Evolutionary conservation across 2,797 vertebrate species (phyloP), one percentile per base, ranked within the genome.

Genomic region (Picus viridis): DNA sequence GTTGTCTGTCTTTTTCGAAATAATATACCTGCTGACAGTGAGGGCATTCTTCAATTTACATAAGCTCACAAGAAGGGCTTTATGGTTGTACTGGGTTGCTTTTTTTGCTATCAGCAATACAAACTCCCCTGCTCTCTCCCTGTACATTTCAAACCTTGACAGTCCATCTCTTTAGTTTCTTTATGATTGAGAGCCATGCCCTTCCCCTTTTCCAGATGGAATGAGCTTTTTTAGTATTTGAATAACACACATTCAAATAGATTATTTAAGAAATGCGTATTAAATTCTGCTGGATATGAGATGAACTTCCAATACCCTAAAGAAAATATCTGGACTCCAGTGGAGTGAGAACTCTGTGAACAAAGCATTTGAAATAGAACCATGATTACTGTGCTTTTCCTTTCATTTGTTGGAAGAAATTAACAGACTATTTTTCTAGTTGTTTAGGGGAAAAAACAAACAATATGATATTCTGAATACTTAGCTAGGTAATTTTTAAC

Each of bases 41-140:
- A 97, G 96, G 95, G 95, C 96, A 97, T 95, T 97, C 95, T 96
- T 94, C 93, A 97, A 96, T 97, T 97, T 97, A 96, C 97, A 97
- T 97, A 97, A 97, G 86, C 97, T 97, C 93, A 90, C 91, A 88
- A 92, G 93, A 82, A 93, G 89, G 88, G 70, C 90, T 93, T 95
- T 96, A 88, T 0, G 0, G 53, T 94, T 95, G 93, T 97, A 95
- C 71, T 96, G 68, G 81, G 87, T 88, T 94, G 76, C 20, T 90
- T 95, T 96, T 96, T 96, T 91, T 85, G 67, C 89, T 84, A 90
- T 94, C 92, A 95, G 86, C 90, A 69, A n/a, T 75, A 89, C 68
- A 92, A 95, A 94, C 77, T 97, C 63, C 89, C 79, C 88, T 95
- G 47, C 78, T 88, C 73, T 57, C 54, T 83, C 73, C 57, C 51